Percentiles rank a stretch among this genome's conserved stretches.
phyloP scores from a whole-genome alignment of 2,797 vertebrate genomes.

The Chaunax sp. region DNA sequence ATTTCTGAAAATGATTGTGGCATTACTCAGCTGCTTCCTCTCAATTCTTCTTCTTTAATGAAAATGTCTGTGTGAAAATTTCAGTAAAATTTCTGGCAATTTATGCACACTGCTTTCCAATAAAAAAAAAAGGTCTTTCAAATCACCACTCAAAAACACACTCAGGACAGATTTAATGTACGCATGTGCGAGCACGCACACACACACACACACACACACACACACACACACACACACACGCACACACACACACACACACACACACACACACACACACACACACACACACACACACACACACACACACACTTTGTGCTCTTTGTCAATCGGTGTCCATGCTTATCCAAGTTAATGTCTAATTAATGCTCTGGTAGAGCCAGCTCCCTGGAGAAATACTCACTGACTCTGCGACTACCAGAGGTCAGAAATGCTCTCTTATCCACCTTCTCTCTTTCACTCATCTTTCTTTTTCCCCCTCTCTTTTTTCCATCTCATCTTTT shows the following conservation, averaged over 20 bases:
- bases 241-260: slow-evolving; percentile 12
- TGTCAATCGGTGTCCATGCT: slow-evolving; percentile 47
- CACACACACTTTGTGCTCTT: slow-evolving; percentile 4
- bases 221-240: slow-evolving; percentile 22
- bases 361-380: slow-evolving; percentile 63
- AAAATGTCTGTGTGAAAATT: slow-evolving; percentile 26
- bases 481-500: slow-evolving; percentile 17
- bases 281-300: no score
- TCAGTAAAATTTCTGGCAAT: slow-evolving; percentile 38
- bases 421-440: slow-evolving; percentile 55
- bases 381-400: slow-evolving; percentile 61
- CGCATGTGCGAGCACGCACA: neutral
- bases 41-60: slow-evolving; percentile 40
- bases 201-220: slow-evolving; percentile 16
- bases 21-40: slow-evolving; percentile 28
- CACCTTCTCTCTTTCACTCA: slow-evolving; percentile 34
- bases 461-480: slow-evolving; percentile 1
- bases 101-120: slow-evolving; percentile 39
- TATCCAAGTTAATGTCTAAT: slow-evolving; percentile 75
- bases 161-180: slow-evolving; percentile 21
- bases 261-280: no score
- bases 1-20: slow-evolving; percentile 16
- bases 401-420: slow-evolving; percentile 71
- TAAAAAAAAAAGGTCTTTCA: slow-evolving; percentile 45
- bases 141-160: slow-evolving; percentile 25